Base-by-base conservation (phyloP, 2,113 vertebrate genomes). In the Paracanthobrama guichenoti region DNA sequence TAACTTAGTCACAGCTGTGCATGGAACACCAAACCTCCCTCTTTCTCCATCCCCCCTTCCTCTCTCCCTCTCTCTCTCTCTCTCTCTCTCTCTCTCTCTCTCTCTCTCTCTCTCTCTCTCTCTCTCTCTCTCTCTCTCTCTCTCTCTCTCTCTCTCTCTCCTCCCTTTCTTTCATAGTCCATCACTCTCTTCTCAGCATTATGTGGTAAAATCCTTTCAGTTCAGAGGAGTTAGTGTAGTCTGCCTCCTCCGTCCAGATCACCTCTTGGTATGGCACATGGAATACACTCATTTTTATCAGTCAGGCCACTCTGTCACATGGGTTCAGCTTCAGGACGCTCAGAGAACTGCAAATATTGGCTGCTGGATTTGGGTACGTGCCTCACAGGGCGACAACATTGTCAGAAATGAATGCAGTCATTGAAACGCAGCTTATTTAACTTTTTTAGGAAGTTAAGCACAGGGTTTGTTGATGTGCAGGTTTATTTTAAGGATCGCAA, bases 321-420 rank as follows among this genome's bases (percentile, higher is more conserved):
- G 84, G 93, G 95, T 90, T 88, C 95, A 66, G 87, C 94, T 69
- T 95, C 91, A 60, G 92, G 93, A 87, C 93, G 94, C 86, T 90
- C 95, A 0, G 93, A 95, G 83, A 95, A 92, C 93, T 99, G 97
- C 92, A 98, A 96, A 91, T 96, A 97, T 94, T 99, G 97, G 97
- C 95, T 99, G 87, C 95, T 99, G 91, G 97, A 99, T 94, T 93
- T 99, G 94, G 97, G 97, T 99, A 97, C 84, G 93, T 97, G 84
- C 50, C 11, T 69, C n/a, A 24, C 35, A 59, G 26, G 46, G 12
- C 28, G 28, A 14, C 50, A n/a, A 60, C 50, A 28, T 16, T 22
- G 35, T 55, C 12, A 46, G 18, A 42, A 48, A 42, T 73, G 20
- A 71, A 71, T 42, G 22, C 67, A 12, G 10, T 42, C 20, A 10